These are phyloP conservation scores for Sebastolobus altivelis DNA, from an alignment of 2,797 vertebrate species.

Conservation along the genomic window DNA sequence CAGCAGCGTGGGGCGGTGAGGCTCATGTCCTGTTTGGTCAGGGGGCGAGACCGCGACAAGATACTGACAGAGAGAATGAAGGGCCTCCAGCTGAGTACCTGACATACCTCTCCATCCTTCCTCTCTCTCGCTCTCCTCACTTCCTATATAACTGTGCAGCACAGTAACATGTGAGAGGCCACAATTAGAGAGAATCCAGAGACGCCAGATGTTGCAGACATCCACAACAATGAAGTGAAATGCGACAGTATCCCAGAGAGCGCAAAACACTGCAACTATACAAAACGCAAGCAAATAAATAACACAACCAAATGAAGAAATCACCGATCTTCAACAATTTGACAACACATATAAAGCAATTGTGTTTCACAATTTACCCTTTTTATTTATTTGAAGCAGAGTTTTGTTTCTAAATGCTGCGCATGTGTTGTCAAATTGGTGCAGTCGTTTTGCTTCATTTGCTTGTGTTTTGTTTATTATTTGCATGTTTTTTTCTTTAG, in stretches of 20 bases:
- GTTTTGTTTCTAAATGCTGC: background rate
- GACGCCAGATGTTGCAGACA: conserved; percentile 5
- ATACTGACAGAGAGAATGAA: conserved; percentile 35
- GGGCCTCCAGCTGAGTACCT: conserved; percentile 45
- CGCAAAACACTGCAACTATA: background rate
- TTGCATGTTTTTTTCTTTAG: background rate
- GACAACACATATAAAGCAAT: background rate
- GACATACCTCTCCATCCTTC: conserved; percentile 33
- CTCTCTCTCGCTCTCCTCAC: background rate
- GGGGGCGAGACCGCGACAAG: conserved; percentile 34
- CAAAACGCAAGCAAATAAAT: background rate
- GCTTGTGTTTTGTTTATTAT: background rate
- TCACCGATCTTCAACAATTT: background rate
- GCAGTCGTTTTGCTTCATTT: background rate
- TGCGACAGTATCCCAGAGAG: background rate
- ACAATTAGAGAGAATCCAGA: background rate
- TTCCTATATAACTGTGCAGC: background rate
- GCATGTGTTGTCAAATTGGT: background rate
- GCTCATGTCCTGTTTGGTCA: conserved; percentile 41
- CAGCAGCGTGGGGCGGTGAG: conserved; percentile 14
- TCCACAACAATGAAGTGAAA: background rate
- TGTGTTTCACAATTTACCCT: background rate
- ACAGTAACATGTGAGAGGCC: conserved; percentile 9
- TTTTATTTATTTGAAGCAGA: background rate
- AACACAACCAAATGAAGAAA: background rate